Percentiles rank a stretch among this genome's conserved stretches.
Evolutionary conservation across 2,113 vertebrate genomes (phyloP).

Genomic region (Chaetodon auriga): DNA sequence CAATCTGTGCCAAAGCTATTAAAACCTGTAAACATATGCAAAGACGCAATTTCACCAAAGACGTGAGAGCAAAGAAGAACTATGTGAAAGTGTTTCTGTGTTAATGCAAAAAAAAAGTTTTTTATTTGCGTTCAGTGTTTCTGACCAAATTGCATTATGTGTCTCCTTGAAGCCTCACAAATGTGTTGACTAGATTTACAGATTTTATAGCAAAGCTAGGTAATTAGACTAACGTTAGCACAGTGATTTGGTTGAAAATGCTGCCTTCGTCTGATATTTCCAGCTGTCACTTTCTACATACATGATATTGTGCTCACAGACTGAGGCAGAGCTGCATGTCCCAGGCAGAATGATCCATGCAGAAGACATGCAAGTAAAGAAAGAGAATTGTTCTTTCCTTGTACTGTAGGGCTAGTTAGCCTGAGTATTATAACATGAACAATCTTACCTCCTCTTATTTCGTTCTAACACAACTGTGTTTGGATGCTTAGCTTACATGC

Average conservation of each 20-base stretch:
- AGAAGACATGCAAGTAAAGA: not conserved
- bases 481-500: not conserved
- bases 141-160: not conserved
- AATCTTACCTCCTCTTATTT: not conserved
- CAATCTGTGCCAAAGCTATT: conserved; percentile 21
- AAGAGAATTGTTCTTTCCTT: not conserved
- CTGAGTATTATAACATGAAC: not conserved
- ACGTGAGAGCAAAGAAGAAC: not conserved
- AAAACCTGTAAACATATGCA: conserved; percentile 32
- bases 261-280: too few relatives aligned
- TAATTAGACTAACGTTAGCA: too few relatives aligned
- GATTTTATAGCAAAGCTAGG: too few relatives aligned
- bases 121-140: not conserved
- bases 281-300: too few relatives aligned
- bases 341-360: not conserved
- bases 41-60: not conserved
- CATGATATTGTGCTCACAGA: too few relatives aligned
- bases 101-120: not conserved
- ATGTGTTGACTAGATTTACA: too few relatives aligned
- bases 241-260: too few relatives aligned
- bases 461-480: not conserved
- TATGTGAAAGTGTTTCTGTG: conserved; percentile 5
- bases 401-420: not conserved
- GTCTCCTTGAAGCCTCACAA: not conserved
- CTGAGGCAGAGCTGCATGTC: not conserved